Percentiles rank a stretch among this genome's conserved stretches.
phyloP scores from a whole-genome alignment of 2,797 vertebrate species.

The Falco rusticolus region DNA sequence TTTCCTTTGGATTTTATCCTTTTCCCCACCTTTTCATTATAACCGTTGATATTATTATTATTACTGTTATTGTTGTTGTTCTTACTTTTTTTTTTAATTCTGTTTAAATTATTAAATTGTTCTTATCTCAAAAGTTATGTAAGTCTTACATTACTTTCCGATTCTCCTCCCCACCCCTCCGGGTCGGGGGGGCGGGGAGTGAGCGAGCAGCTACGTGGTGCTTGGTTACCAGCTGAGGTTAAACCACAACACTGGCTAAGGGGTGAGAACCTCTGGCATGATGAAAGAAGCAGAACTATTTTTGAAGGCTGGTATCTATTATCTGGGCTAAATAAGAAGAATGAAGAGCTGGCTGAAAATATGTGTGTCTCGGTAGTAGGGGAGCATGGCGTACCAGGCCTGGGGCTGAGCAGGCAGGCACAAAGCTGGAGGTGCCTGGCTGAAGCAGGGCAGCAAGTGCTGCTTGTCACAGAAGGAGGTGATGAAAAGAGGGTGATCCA shows the following conservation, averaged over 20 bases:
- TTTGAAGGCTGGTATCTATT: not conserved
- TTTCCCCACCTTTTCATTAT: too few species aligned
- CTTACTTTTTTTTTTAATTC: too few species aligned
- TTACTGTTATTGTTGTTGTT: too few species aligned
- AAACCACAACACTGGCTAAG: not conserved
- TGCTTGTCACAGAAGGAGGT: not conserved
- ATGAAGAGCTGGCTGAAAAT: not conserved
- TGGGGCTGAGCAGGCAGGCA: not conserved
- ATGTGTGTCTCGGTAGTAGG: rapidly evolving
- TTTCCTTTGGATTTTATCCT: too few species aligned
- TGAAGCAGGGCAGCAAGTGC: not conserved
- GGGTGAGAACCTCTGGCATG: not conserved
- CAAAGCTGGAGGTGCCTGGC: not conserved
- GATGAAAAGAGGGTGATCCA: not conserved
- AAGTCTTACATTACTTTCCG: too few species aligned
- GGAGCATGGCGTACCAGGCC: not conserved
- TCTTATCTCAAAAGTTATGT: too few species aligned
- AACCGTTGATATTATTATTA: too few species aligned
- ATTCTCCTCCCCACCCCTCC: too few species aligned
- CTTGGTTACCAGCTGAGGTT: too few species aligned
- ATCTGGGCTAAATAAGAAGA: not conserved
- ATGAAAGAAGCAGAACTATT: not conserved
- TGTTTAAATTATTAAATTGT: too few species aligned
- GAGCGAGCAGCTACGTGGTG: too few species aligned
- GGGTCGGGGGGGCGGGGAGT: too few species aligned